Percentiles rank a stretch among this genome's conserved stretches.
These are phyloP conservation scores for Brachyhypopomus gauderio DNA, from an alignment of 2,113 vertebrate species.

Conservation along the genomic window DNA sequence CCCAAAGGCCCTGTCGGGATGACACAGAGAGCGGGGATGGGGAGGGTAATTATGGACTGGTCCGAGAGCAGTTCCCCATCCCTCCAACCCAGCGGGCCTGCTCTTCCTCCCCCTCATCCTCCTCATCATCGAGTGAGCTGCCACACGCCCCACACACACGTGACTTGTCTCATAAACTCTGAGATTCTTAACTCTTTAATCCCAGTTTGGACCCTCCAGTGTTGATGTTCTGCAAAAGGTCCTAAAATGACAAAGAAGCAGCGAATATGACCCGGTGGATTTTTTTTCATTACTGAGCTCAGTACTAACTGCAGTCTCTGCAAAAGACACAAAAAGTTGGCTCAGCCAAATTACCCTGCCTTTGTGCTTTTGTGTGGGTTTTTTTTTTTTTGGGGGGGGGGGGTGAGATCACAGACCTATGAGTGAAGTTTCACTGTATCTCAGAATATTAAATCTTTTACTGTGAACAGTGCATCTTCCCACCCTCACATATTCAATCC, in stretches of 20 bases:
- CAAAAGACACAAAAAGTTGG: neutral
- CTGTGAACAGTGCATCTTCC: neutral
- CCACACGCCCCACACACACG: conserved; percentile 13
- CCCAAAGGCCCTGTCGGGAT: conserved; percentile 38
- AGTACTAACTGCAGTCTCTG: neutral
- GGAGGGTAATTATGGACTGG: conserved; percentile 49
- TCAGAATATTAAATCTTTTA: neutral
- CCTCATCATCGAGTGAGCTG: neutral
- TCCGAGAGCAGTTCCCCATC: neutral
- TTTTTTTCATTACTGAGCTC: neutral
- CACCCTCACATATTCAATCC: neutral
- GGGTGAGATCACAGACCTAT: neutral
- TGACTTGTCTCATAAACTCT: neutral
- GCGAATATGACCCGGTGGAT: neutral
- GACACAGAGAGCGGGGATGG: conserved; percentile 33
- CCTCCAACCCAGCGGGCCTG: neutral
- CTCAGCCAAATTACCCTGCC: neutral
- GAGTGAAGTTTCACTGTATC: neutral
- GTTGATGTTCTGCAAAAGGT: neutral
- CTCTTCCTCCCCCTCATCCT: neutral
- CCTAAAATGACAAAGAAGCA: neutral
- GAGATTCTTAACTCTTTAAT: neutral
- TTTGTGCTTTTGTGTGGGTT: neutral
- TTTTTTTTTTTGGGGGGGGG: neutral
- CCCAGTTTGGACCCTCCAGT: neutral